A percentile compares a stretch with the other conserved stretches of the same genome.
Evolutionary conservation across 2,113 vertebrate species (phyloP).

Genomic region (Psittacus erithacus): DNA sequence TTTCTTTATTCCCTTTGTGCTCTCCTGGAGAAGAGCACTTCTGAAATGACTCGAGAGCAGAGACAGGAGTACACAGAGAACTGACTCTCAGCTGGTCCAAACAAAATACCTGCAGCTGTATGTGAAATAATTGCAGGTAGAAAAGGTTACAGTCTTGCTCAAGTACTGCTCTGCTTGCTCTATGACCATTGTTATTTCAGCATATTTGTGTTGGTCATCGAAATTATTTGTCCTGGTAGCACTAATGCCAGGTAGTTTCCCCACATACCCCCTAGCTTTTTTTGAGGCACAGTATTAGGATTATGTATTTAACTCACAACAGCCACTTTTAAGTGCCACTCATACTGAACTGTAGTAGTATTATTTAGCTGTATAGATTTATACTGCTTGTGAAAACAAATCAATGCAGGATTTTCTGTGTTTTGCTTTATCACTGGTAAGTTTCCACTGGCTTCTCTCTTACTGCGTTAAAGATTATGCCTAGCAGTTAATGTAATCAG

Average conservation of each 20-base stretch:
- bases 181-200: not conserved
- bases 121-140: not conserved
- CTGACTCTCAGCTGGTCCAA: not conserved
- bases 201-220: not conserved
- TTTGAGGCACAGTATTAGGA: not conserved
- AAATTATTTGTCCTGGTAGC: not conserved
- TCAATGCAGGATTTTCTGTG: not conserved
- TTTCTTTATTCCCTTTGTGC: not conserved
- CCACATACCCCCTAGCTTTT: not conserved
- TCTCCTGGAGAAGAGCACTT: not conserved
- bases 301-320: constrained; percentile 17
- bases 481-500: not conserved
- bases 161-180: not conserved
- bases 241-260: not conserved
- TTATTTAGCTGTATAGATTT: not conserved
- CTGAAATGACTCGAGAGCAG: not conserved
- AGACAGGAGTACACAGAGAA: not conserved
- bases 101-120: not conserved
- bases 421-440: constrained; percentile 1
- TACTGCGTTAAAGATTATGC: not conserved
- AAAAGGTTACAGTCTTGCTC: not conserved
- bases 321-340: constrained; percentile 61
- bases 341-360: constrained; percentile 27
- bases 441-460: not conserved
- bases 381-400: not conserved